These are phyloP conservation scores for Synodontis membranacea DNA, from an alignment of 2,113 vertebrate species.

Conservation along the genomic window DNA sequence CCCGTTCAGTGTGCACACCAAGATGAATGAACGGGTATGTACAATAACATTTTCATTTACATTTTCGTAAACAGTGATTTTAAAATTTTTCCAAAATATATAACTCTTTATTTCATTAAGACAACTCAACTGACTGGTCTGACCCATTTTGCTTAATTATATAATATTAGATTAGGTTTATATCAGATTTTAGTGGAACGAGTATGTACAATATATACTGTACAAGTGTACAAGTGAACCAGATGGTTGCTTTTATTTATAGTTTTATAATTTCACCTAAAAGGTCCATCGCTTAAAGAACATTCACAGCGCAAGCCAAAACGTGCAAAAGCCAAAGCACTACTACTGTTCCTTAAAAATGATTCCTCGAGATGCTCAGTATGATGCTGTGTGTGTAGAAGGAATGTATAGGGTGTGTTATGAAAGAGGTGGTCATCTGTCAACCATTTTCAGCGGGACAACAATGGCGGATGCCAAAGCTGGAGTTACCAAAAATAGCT, in stretches of 20 bases:
- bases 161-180: no score
- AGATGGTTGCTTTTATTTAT: neutral
- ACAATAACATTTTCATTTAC: neutral
- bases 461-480: neutral
- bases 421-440: conserved; percentile 15
- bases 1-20: neutral
- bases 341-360: neutral
- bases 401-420: neutral
- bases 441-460: neutral
- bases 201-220: neutral
- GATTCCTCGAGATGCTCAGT: neutral
- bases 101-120: neutral
- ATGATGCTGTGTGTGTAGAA: neutral
- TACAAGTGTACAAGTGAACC: neutral
- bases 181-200: neutral
- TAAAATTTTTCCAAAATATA: neutral
- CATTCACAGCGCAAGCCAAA: neutral
- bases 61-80: neutral
- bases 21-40: neutral
- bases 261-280: neutral
- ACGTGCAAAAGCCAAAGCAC: neutral
- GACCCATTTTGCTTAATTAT: neutral
- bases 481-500: conserved; percentile 1
- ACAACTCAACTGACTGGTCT: neutral
- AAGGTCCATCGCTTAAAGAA: neutral